A percentile compares a stretch with the other conserved stretches of the same genome.
phyloP scores from a whole-genome alignment of 1,140 invertebrate species.

The Drosophila nannoptera region DNA sequence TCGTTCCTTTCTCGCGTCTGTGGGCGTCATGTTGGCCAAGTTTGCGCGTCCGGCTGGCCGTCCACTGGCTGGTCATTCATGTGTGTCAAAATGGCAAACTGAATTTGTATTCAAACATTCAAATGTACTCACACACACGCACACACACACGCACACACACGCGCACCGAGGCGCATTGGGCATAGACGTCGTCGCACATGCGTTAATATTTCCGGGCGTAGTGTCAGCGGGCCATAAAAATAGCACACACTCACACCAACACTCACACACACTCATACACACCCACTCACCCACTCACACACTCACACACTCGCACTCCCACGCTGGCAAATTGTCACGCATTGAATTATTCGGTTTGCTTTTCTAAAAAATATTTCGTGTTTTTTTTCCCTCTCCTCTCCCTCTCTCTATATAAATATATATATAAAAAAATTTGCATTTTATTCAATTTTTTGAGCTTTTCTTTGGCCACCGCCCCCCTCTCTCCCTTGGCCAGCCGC shows the following conservation, averaged over 20 bases:
- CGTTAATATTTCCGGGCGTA: conserved; percentile 73
- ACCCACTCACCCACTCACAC: neutral
- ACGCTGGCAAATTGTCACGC: conserved; percentile 76
- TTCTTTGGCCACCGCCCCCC: conserved; percentile 21
- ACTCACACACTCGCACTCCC: conserved; percentile 22
- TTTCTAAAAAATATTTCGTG: conserved; percentile 29
- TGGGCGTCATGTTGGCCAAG: conserved; percentile 50
- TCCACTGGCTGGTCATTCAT: conserved; percentile 70
- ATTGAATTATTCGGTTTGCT: conserved; percentile 71
- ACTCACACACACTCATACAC: conserved; percentile 21
- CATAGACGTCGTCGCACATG: conserved; percentile 57
- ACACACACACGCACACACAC: no score
- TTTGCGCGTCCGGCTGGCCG: conserved; percentile 4
- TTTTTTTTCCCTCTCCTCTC: no score
- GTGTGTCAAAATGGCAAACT: conserved; percentile 77
- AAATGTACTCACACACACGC: conserved; percentile 34
- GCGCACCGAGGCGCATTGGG: no score
- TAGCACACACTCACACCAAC: conserved; percentile 40
- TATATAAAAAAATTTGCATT: conserved; percentile 72
- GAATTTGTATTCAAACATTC: conserved; percentile 77
- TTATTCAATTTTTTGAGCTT: conserved; percentile 69
- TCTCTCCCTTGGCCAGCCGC: conserved; percentile 37
- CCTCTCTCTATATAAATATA: conserved; percentile 34
- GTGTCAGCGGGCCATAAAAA: conserved; percentile 65
- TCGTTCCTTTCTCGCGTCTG: conserved; percentile 16